Base-by-base conservation (phyloP, 2,797 vertebrate species). In the Ambastaia sidthimunki region DNA sequence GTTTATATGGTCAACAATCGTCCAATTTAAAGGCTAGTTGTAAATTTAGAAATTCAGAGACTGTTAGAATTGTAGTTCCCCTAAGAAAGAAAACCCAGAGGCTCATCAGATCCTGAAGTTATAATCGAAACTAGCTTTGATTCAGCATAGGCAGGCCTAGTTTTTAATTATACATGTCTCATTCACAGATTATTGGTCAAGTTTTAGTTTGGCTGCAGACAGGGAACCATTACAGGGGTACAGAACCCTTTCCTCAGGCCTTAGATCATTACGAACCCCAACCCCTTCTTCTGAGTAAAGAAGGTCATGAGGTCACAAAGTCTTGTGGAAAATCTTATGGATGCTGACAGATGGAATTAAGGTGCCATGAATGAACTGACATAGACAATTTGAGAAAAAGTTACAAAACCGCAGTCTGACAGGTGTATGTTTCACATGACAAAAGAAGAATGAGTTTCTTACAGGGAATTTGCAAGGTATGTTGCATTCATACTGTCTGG, bases 311-410 rank as follows among this genome's bases (percentile, higher is more conserved):
- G 67, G 78, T 65, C 73, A 73, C 47, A 62, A 60, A 59, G 60
- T 19, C 76, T 25, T 65, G 67, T 63, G 69, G 57, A 19, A 23
- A 55, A 16, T 71, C 67, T 63, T 62, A 80, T 31, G 25, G 37
- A 83, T 82, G 74, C 80, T 74, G 82, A 85, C 84, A 80, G 80
- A 85, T 80, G 80, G 69, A 78, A 66, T n/a, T 69, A 71, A 59
- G 65, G 72, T 80, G 52, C 13, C 37, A 62, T 37, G 55, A 50
- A 63, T 18, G 34, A n/a, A 21, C 75, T 63, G 52, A 55, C 72
- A 44, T 19, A 34, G 73, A 65, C 21, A 55, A 66, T 78, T 41
- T 74, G 54, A 31, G 18, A 7, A 80, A 66, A 84, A 73, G 52
- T 76, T 71, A 76, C 60, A 37, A 84, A 11, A 55, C 52, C 19